A percentile compares a stretch with the other conserved stretches of the same genome.
Conservation (phyloP, 2,888 invertebrate species). For the Drosophila merina region DNA sequence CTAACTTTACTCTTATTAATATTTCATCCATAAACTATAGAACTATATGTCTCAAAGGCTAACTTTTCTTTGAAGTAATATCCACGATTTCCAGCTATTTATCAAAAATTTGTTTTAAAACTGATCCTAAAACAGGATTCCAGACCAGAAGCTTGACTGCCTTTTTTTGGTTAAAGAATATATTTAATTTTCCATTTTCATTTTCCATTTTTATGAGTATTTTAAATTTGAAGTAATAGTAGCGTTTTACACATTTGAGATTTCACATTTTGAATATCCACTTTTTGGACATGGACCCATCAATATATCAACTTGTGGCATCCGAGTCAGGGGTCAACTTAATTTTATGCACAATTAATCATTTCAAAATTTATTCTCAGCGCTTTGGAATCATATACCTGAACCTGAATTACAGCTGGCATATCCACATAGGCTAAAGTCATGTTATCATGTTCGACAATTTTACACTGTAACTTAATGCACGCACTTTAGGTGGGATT, state of each 20-base stretch:
- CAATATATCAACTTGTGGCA: neutral
- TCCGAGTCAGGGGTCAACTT: neutral
- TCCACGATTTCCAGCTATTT: too few species aligned
- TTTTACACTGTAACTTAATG: conserved; percentile 15
- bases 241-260: neutral
- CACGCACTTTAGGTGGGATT: conserved; percentile 6
- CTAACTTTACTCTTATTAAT: neutral
- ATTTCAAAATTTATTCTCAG: conserved; percentile 1
- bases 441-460: conserved; percentile 83
- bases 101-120: too few species aligned
- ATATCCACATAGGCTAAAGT: conserved; percentile 91
- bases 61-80: too few species aligned
- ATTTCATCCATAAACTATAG: neutral
- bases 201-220: too few species aligned
- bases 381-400: conserved; percentile 84
- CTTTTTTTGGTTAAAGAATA: too few species aligned
- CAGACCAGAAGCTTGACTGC: too few species aligned
- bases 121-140: too few species aligned
- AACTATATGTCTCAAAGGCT: neutral
- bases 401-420: conserved; percentile 90
- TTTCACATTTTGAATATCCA: neutral
- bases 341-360: conserved; percentile 6
- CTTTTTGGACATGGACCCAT: neutral
- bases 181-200: too few species aligned
- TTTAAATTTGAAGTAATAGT: neutral